Evolutionary conservation across 2,888 invertebrate species (phyloP).

Genomic region (Harpagoxenus sublaevis): DNA sequence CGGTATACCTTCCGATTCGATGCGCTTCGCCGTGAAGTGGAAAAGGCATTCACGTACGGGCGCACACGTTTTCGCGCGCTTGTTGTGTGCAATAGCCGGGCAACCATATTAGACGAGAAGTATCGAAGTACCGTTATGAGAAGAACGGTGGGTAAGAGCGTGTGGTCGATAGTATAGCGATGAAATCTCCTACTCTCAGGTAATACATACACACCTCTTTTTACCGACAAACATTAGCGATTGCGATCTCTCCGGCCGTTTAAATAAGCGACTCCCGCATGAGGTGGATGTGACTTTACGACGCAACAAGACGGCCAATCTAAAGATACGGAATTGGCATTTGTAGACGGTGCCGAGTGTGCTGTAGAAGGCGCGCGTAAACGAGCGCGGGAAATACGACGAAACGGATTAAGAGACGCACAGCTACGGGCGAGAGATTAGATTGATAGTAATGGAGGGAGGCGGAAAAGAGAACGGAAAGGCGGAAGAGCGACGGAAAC

Average conservation of each 20-base stretch:
- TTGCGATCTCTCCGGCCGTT: constrained; percentile 60
- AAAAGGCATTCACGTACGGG: constrained; percentile 37
- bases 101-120: constrained; percentile 43
- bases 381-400: constrained; percentile 34
- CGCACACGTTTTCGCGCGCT: constrained; percentile 42
- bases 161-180: constrained; percentile 22
- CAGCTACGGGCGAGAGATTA: constrained; percentile 42
- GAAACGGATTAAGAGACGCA: constrained; percentile 52
- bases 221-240: constrained; percentile 41
- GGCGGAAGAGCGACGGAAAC: background rate
- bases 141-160: background rate
- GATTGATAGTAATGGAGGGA: constrained; percentile 37
- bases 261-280: constrained; percentile 60
- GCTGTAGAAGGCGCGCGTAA: background rate
- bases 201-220: constrained; percentile 23
- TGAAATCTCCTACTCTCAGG: constrained; percentile 38
- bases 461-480: background rate
- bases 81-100: background rate
- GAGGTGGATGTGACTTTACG: constrained; percentile 55
- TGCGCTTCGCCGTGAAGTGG: constrained; percentile 42
- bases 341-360: constrained; percentile 24
- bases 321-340: constrained; percentile 18
- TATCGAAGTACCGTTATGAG: constrained; percentile 18
- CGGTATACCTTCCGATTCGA: constrained; percentile 61
- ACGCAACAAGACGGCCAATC: constrained; percentile 42